phyloP scores from a whole-genome alignment of 92 coral and sea anemone species.

The Meandrina meandrites region DNA sequence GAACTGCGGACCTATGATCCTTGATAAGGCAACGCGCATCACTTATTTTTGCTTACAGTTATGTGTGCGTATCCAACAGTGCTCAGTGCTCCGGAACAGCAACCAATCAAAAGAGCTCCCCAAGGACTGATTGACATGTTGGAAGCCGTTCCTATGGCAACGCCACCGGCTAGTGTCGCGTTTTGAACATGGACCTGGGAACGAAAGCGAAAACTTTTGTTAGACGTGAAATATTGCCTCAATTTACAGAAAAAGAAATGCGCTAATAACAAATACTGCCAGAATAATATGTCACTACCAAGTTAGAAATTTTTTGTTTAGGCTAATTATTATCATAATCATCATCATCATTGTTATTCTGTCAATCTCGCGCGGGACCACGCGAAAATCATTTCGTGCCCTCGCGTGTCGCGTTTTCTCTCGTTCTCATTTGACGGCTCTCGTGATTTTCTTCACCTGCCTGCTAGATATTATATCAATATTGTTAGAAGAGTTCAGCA shows the following conservation, averaged over 20 bases:
- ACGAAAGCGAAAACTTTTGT: not conserved
- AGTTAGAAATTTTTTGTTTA: too few relatives aligned
- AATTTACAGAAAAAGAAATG: too few relatives aligned
- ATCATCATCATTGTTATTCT: too few relatives aligned
- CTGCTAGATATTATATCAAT: not conserved
- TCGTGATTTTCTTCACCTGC: not conserved
- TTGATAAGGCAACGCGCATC: too few relatives aligned
- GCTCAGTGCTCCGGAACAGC: constrained; percentile 78
- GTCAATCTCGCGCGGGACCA: too few relatives aligned
- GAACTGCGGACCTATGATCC: not conserved
- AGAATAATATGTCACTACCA: too few relatives aligned
- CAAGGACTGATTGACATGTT: constrained; percentile 93
- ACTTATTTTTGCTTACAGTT: constrained; percentile 52
- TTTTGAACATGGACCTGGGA: constrained; percentile 87
- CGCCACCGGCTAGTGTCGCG: constrained; percentile 97
- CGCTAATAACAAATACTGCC: too few relatives aligned
- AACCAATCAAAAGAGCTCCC: constrained; percentile 96
- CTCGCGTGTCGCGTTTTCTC: too few relatives aligned
- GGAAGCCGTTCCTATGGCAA: constrained; percentile 90
- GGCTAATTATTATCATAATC: too few relatives aligned
- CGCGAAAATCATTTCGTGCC: too few relatives aligned
- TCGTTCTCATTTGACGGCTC: not conserved
- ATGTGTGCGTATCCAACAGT: constrained; percentile 80
- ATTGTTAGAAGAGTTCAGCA: not conserved
- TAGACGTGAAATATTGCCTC: not conserved